Base-by-base conservation (phyloP, 2,113 vertebrate genomes). In the Peucedramus taeniatus region DNA sequence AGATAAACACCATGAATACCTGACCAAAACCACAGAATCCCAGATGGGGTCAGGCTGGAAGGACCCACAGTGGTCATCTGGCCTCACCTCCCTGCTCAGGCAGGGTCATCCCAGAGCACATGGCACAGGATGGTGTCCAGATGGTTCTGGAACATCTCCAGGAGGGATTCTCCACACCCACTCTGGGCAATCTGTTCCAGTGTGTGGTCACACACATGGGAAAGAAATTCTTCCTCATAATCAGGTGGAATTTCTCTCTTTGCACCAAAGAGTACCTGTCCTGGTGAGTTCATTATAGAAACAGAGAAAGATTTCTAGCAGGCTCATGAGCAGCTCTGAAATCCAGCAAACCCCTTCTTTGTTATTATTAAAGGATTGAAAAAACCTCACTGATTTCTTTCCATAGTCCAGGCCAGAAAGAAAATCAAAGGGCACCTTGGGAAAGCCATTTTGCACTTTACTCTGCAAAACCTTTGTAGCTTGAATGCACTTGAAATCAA, bases 131-230 rank as follows among this genome's bases (percentile, higher is more conserved):
- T 2, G 18, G 20, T 9, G n/a, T 26, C 30, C 75, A 79, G 30
- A 71, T 47, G 85, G 57, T 26, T 59, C 87, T 82, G 69, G 51
- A 74, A 66, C 22, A 44, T 5, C 44, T 66, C 60, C 77, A 82
- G 37, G 23, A n/a, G 51, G 69, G 33, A 51, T 78, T 63, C 60
- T 74, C 51, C 37, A 23, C 68, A 51, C 5, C 60, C 45, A 45
- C 59, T 44, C 68, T 44, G 60, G 51, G 18, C 27, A 81, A 30
- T 15, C 68, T 66, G 31, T 24, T 28, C 49, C 56, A 70, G 39
- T n/a, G n/a, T 0, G 0, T 14, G 7, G 15, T 31, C 51, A 59
- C 44, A n/a, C 53, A 33, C 68, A 24, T 19, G 39, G 44, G 2
- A 45, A 74, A 59, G 19, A 37, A 81, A 65, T 39, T n/a, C 15